A percentile compares a stretch with the other conserved stretches of the same genome.
Evolutionary conservation across 2,113 vertebrate species (phyloP).

Genomic region (Sinocyclocheilus anophthalmus): DNA sequence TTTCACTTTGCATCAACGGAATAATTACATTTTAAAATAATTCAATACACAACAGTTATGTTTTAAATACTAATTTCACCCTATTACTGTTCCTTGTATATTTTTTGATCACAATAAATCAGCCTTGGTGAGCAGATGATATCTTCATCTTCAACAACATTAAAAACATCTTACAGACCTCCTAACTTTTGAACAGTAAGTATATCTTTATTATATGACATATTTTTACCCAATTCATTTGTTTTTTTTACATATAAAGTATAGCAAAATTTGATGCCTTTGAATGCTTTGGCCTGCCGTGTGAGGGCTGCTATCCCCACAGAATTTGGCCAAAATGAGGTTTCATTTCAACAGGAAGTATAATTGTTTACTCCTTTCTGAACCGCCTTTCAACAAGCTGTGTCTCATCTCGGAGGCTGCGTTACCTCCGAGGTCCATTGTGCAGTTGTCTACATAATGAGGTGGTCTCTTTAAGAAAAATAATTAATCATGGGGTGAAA

Average conservation of each 20-base stretch:
- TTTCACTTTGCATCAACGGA: neutral
- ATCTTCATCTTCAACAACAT: too few species aligned
- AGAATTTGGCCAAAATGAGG: neutral
- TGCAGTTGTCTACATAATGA: too few species aligned
- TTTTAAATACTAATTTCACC: too few species aligned
- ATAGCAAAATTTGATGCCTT: neutral
- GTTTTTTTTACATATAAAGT: neutral
- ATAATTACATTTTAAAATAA: too few species aligned
- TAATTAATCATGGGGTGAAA: too few species aligned
- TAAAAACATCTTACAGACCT: neutral
- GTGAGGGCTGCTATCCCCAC: too few species aligned
- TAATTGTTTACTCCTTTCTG: neutral
- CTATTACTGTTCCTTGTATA: too few species aligned
- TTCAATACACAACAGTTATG: neutral
- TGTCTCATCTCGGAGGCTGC: too few species aligned
- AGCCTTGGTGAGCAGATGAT: neutral
- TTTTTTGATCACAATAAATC: neutral
- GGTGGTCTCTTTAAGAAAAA: too few species aligned
- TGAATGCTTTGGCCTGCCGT: neutral
- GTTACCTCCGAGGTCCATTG: too few species aligned
- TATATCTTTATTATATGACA: neutral
- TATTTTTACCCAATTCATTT: neutral
- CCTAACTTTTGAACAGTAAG: neutral
- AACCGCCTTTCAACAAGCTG: neutral
- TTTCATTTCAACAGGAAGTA: neutral